Conservation (phyloP, 2,888 invertebrate genomes). For the Caenorhabditis zanzibari region DNA sequence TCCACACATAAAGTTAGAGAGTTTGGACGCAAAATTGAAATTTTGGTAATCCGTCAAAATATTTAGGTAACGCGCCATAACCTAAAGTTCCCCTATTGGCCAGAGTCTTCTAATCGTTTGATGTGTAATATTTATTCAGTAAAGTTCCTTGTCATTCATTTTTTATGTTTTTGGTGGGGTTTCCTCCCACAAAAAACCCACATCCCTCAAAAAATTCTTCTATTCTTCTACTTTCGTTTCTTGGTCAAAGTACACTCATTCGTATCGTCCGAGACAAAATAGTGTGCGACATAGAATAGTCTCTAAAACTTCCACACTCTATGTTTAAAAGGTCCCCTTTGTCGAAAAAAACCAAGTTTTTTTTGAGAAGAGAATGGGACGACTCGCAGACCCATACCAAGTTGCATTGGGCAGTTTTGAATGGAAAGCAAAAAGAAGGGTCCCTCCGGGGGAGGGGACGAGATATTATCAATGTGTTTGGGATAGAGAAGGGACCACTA, state of each 20-base stretch:
- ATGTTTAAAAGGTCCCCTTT: not conserved
- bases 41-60: no score
- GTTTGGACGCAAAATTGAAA: no score
- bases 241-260: constrained; percentile 55
- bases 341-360: constrained; percentile 6
- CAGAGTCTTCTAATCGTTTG: constrained; percentile 19
- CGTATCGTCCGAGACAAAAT: constrained; percentile 35
- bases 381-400: constrained; percentile 27
- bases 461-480: constrained; percentile 51
- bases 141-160: constrained; percentile 1
- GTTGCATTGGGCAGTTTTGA: constrained; percentile 41
- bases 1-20: no score
- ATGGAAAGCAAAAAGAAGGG: not conserved
- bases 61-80: no score
- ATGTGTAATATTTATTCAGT: constrained; percentile 14
- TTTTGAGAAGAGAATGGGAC: not conserved
- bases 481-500: not conserved
- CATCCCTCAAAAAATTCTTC: constrained; percentile 21
- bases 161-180: not conserved
- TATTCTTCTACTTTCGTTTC: not conserved
- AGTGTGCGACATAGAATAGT: not conserved
- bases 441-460: constrained; percentile 30
- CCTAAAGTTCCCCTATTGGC: no score
- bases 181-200: not conserved
- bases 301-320: constrained; percentile 18